These are phyloP conservation scores for Kryphioiulus occultus DNA, from an alignment of 2,888 invertebrate species.

Conservation along the genomic window DNA sequence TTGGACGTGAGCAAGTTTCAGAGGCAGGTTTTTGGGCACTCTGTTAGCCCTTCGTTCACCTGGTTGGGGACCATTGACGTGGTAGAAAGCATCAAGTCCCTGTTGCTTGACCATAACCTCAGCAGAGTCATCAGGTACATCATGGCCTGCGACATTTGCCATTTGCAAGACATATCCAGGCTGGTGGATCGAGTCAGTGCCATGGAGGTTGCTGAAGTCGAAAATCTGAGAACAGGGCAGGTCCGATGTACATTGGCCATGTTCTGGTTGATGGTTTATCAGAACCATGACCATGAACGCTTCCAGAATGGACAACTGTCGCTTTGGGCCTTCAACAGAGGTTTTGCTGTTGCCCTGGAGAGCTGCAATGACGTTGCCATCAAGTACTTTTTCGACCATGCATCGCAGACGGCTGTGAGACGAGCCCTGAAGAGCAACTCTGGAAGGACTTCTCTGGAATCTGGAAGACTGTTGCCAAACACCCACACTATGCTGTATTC, in stretches of 20 bases:
- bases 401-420: neutral
- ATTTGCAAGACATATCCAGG: neutral
- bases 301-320: neutral
- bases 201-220: too few relatives aligned
- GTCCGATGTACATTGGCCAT: neutral
- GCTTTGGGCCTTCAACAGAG: neutral
- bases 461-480: neutral
- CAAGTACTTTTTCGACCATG: neutral
- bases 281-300: neutral
- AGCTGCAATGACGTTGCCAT: neutral
- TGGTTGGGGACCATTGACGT: neutral
- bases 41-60: neutral
- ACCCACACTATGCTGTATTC: neutral
- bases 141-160: neutral
- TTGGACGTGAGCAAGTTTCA: neutral
- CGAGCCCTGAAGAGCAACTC: neutral
- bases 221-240: neutral
- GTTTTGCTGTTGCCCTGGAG: neutral
- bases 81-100: neutral
- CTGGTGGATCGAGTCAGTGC: too few relatives aligned
- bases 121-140: neutral
- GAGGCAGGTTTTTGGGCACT: neutral
- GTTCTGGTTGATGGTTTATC: neutral
- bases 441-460: neutral
- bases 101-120: neutral